Conservation (phyloP, 2,113 vertebrate genomes). For the Tauraco erythrolophus region DNA sequence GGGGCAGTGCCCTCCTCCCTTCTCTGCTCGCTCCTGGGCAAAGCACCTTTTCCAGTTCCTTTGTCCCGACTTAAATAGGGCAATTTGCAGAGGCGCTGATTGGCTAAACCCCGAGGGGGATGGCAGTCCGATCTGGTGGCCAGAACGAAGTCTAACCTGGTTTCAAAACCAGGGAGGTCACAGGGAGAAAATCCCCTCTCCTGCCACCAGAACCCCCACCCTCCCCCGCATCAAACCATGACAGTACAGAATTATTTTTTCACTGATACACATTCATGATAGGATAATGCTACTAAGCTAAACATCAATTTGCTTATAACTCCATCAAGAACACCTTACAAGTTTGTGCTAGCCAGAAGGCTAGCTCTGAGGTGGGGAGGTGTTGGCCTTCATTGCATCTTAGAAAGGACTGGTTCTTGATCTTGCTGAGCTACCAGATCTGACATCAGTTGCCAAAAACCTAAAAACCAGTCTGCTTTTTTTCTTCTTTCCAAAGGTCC, state of each 20-base stretch:
- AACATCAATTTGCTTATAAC: neutral
- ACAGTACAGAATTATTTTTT: neutral
- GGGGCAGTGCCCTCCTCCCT: too few species aligned
- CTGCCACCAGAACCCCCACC: too few species aligned
- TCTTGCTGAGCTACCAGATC: neutral
- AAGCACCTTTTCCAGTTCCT: too few species aligned
- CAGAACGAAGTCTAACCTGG: too few species aligned
- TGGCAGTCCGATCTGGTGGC: too few species aligned
- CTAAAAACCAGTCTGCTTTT: neutral
- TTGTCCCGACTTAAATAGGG: too few species aligned
- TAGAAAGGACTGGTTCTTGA: neutral
- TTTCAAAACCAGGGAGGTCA: too few species aligned
- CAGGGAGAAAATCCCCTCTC: too few species aligned
- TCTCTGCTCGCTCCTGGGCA: too few species aligned
- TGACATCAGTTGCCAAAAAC: neutral
- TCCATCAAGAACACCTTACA: neutral
- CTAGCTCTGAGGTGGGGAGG: neutral
- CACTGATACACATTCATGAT: neutral
- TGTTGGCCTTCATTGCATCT: neutral
- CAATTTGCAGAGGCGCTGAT: too few species aligned
- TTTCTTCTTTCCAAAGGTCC: neutral
- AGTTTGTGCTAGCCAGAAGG: neutral
- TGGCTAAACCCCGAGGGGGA: too few species aligned
- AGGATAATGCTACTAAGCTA: neutral
- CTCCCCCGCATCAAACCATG: too few species aligned